Evolutionary conservation across 2,113 vertebrate genomes (phyloP).

Genomic region (Antennarius striatus): DNA sequence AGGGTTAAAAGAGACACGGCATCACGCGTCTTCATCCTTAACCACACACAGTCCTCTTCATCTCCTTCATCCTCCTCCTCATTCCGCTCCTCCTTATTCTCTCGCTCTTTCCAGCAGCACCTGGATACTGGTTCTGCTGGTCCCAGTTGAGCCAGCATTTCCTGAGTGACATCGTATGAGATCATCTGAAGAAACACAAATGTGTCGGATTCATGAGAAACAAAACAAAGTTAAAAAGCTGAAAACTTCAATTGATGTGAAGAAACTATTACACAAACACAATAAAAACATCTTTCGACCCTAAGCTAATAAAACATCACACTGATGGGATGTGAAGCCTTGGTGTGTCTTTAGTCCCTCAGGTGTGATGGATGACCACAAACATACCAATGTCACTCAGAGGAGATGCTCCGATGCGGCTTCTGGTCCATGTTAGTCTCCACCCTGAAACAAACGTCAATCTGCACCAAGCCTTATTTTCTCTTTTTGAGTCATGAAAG

Average conservation of each 20-base stretch:
- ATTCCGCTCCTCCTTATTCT: neutral
- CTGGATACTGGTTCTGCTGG: neutral
- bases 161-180: conserved; percentile 1
- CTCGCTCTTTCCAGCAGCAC: conserved; percentile 8
- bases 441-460: too few relatives aligned
- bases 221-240: neutral
- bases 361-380: neutral
- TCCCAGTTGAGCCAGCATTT: neutral
- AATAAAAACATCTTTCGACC: too few relatives aligned
- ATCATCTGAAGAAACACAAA: too few relatives aligned
- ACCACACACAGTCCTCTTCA: conserved; percentile 53
- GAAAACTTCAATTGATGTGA: too few relatives aligned
- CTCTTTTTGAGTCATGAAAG: neutral
- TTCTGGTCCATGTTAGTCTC: neutral
- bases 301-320: too few relatives aligned
- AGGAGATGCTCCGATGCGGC: neutral
- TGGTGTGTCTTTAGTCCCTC: too few relatives aligned
- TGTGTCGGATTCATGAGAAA: neutral
- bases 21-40: conserved; percentile 75
- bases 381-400: neutral
- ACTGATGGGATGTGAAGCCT: too few relatives aligned
- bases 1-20: conserved; percentile 52
- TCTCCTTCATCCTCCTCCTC: neutral
- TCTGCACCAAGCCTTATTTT: too few relatives aligned
- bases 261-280: too few relatives aligned